Percentiles rank a stretch among this genome's conserved stretches.
Evolutionary conservation across 2,113 vertebrate species (phyloP).

Genomic region (Burhinus bistriatus): DNA sequence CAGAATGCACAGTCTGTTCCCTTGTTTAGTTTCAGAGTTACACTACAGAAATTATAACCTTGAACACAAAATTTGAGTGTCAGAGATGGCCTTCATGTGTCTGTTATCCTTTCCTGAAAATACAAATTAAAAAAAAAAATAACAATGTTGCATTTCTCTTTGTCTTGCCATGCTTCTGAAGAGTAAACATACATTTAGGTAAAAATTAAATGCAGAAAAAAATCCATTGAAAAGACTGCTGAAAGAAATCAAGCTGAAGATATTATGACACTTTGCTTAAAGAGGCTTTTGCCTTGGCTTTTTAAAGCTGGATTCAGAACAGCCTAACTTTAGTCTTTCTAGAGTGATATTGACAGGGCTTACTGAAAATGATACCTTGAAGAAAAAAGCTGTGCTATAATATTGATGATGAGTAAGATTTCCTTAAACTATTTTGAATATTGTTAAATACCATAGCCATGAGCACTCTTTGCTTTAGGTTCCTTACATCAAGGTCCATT

Average conservation of each 20-base stretch:
- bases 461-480: not conserved
- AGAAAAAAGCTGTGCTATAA: not conserved
- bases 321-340: not conserved
- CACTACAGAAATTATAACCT: not conserved
- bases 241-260: not conserved
- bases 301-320: not conserved
- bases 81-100: not conserved
- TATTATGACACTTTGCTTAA: not conserved
- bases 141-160: not conserved
- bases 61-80: not conserved
- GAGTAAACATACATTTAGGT: not conserved
- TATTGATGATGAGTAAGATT: accelerated
- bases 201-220: not conserved
- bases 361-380: not conserved
- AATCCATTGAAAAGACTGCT: not conserved
- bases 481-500: not conserved
- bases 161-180: not conserved
- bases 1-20: not conserved
- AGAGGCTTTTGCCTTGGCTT: not conserved
- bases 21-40: not conserved
- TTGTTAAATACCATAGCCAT: not conserved
- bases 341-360: not conserved
- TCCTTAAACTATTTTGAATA: not conserved
- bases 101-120: not conserved
- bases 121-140: not conserved